Base-by-base conservation (phyloP, 1,140 invertebrate species). In the Bradysia coprophila region DNA sequence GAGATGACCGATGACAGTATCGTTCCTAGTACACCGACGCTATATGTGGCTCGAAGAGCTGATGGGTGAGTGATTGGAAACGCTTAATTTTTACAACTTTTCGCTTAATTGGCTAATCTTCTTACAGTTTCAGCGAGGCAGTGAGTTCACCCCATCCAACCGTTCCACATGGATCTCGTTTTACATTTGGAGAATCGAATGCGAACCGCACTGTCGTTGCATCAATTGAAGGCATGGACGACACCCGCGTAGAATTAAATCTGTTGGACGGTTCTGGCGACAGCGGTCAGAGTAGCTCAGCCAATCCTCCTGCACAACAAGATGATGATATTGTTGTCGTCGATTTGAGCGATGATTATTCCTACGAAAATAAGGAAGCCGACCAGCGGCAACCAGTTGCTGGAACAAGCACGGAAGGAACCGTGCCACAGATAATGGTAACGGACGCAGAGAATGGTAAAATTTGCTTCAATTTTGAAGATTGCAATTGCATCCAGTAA, bases 1-100 rank as follows among this genome's bases (percentile, higher is more conserved):
- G 83, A 88, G 50, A 76, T 75, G 19, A 78, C 75, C 4, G 87
- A 89, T 57, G 87, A 91, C 54, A 80, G 83, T 41, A 89, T 90
- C 48, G 87, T 93, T 11, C 88, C 88, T 4, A 87, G 84, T 42
- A 92, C 87, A 1, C 88, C 87, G 0, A 91, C 86, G 1, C 59
- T 91, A 1, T 86, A 81, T 53, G 76, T 85, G 21, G 83, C 85
- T 4, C 66, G 85, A 42, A 69, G 87, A 49, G 79, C 71, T 39
- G 88, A 93, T 60, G 87, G 84, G 68, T 71, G 48, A 46, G 43
- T 23, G n/a, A n/a, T 28, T 39, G 28, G 16, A 23, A 6, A 2
- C 10, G 10, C 11, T 9, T 11, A 40, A 13, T 6, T 20, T 9
- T 15, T 16, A 8, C 8, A 13, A 23, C 6, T 31, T 40, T 34